Conservation (phyloP, 2,113 vertebrate genomes). For the Actenoides lindsayi region DNA sequence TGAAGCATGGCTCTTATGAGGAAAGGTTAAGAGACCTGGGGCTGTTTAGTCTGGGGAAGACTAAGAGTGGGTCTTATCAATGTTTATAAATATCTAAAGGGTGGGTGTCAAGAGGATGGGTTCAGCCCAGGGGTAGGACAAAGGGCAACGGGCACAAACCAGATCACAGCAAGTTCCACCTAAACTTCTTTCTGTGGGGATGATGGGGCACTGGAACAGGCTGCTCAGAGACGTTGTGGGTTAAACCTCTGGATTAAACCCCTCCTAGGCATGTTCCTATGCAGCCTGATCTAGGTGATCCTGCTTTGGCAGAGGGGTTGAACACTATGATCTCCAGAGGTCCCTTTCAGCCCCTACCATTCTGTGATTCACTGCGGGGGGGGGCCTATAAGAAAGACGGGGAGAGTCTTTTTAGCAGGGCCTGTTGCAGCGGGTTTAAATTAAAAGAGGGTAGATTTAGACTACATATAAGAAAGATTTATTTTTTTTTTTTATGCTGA, state of each 20-base stretch:
- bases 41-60: not conserved
- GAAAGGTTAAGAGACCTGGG: too few species aligned
- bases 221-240: too few species aligned
- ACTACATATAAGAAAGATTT: not conserved
- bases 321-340: not conserved
- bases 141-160: not conserved
- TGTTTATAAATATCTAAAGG: not conserved
- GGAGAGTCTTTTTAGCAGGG: not conserved
- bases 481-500: not conserved
- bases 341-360: not conserved
- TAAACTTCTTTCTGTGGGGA: not conserved
- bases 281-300: not conserved
- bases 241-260: not conserved
- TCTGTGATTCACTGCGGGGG: not conserved
- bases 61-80: not conserved
- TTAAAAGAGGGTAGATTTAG: not conserved
- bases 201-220: too few species aligned
- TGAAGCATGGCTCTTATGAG: not conserved
- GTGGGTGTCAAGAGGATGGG: not conserved
- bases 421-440: not conserved
- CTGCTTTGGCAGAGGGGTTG: not conserved
- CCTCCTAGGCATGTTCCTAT: not conserved
- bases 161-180: not conserved
- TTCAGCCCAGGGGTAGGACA: not conserved
- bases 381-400: not conserved